A percentile compares a stretch with the other conserved stretches of the same genome.
phyloP scores from a whole-genome alignment of 53 echinoderm and acorn worm species.

The Luidia sarsii region DNA sequence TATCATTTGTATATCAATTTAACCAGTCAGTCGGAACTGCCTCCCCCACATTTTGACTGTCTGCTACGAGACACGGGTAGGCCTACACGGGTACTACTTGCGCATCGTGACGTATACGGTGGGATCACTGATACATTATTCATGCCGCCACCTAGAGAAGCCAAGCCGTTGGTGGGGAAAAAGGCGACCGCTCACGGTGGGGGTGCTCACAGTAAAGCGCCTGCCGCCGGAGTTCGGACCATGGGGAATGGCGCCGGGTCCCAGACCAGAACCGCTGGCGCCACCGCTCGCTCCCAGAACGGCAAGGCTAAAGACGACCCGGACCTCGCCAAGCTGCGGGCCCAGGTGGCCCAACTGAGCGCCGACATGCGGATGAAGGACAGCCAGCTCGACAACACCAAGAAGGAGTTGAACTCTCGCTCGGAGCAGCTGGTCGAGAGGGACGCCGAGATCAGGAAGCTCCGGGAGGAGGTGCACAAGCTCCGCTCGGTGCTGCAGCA shows the following conservation, averaged over 20 bases:
- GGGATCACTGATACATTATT: slow-evolving; percentile 20
- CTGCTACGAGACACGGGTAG: no score
- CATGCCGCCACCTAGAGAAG: slow-evolving; percentile 47
- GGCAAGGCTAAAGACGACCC: slow-evolving; percentile 32
- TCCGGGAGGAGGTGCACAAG: slow-evolving; percentile 91
- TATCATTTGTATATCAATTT: no score
- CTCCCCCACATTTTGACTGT: no score
- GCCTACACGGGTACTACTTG: no score
- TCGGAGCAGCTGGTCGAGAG: slow-evolving; percentile 43
- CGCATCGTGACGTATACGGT: no score
- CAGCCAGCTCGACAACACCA: slow-evolving; percentile 51
- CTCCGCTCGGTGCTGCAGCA: slow-evolving; percentile 81
- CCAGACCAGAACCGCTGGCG: slow-evolving; percentile 47
- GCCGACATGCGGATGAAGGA: slow-evolving; percentile 68
- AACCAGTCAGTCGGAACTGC: no score
- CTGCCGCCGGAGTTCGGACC: neutral
- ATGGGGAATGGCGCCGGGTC: slow-evolving; percentile 90
- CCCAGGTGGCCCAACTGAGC: slow-evolving; percentile 61
- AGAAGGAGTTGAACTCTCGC: slow-evolving; percentile 51
- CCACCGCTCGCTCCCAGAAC: slow-evolving; percentile 25
- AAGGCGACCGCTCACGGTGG: neutral
- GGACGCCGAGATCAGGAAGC: slow-evolving; percentile 71
- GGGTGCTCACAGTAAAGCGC: slow-evolving; percentile 13
- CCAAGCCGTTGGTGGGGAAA: slow-evolving; percentile 1
- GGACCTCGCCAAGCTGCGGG: slow-evolving; percentile 55